Conservation (phyloP, 2,113 vertebrate species). For the Aphelocoma coerulescens region DNA sequence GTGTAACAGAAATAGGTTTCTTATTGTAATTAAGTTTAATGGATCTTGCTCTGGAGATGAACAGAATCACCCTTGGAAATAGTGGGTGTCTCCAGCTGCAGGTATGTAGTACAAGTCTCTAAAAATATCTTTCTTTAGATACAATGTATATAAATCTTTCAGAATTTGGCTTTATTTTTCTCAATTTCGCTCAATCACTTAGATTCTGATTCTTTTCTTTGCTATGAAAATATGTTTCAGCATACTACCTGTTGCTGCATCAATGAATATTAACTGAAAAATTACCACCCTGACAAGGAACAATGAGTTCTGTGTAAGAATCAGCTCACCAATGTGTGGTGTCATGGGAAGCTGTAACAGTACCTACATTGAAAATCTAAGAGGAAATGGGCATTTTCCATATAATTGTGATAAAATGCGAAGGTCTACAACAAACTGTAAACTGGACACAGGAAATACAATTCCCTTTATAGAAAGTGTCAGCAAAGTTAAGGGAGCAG, state of each 20-base stretch:
- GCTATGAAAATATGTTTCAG: background rate
- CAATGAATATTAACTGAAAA: background rate
- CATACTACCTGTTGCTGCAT: background rate
- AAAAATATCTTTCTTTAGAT: background rate
- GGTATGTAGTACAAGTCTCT: background rate
- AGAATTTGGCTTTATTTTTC: background rate
- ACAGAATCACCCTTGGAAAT: slow-evolving; percentile 28
- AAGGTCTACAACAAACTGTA: background rate
- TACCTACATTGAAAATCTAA: background rate
- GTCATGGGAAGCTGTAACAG: background rate
- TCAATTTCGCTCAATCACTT: background rate
- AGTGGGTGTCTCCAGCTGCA: background rate
- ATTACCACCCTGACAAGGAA: background rate
- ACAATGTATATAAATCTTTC: background rate
- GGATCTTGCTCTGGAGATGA: slow-evolving; percentile 35
- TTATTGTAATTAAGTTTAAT: slow-evolving; percentile 73
- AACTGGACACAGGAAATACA: background rate
- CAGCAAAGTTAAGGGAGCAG: background rate
- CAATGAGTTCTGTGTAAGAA: background rate
- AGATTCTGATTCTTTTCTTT: background rate
- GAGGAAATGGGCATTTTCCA: background rate
- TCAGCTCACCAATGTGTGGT: background rate
- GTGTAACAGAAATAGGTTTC: slow-evolving; percentile 71
- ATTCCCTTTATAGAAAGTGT: background rate
- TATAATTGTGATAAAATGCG: background rate